These are phyloP conservation scores for Stomorhina lunata DNA, from an alignment of 2,888 invertebrate genomes.

Conservation along the genomic window DNA sequence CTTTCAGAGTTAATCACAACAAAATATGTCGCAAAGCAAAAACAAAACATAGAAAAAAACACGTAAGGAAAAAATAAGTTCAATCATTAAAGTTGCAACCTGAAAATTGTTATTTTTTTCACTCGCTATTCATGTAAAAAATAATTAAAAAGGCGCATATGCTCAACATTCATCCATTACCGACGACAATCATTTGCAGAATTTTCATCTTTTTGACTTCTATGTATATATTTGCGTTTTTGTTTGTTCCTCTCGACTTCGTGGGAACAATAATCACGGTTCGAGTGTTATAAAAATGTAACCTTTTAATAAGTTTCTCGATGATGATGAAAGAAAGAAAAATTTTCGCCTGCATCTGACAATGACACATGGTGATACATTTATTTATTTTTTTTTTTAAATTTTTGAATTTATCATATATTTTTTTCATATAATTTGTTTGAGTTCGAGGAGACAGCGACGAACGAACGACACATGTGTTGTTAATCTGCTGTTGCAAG, in stretches of 20 bases:
- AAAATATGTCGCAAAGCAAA: not conserved
- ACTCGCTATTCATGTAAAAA: not conserved
- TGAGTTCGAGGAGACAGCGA: conserved; percentile 30
- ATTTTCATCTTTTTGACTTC: not conserved
- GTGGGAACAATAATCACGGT: conserved; percentile 59
- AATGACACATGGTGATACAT: conserved; percentile 62
- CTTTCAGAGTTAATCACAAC: not conserved
- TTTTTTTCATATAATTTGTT: conserved; percentile 22
- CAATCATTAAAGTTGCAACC: not conserved
- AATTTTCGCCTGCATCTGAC: conserved; percentile 38
- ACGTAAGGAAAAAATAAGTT: not conserved
- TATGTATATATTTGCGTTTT: no score
- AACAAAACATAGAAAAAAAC: not conserved
- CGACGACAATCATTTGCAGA: conserved; percentile 29
- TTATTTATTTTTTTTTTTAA: conserved; percentile 8
- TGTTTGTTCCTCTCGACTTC: conserved; percentile 27
- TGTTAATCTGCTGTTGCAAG: conserved; percentile 58
- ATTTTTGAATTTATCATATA: not conserved
- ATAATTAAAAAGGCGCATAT: conserved; percentile 3
- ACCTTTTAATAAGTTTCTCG: conserved; percentile 30
- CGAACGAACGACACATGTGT: conserved; percentile 60
- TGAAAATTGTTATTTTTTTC: conserved; percentile 7
- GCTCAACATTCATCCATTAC: conserved; percentile 9
- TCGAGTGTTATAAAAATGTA: conserved; percentile 44
- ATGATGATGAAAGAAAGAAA: conserved; percentile 23